phyloP scores from a whole-genome alignment of 2,888 invertebrate species.

The Plebejus argus region DNA sequence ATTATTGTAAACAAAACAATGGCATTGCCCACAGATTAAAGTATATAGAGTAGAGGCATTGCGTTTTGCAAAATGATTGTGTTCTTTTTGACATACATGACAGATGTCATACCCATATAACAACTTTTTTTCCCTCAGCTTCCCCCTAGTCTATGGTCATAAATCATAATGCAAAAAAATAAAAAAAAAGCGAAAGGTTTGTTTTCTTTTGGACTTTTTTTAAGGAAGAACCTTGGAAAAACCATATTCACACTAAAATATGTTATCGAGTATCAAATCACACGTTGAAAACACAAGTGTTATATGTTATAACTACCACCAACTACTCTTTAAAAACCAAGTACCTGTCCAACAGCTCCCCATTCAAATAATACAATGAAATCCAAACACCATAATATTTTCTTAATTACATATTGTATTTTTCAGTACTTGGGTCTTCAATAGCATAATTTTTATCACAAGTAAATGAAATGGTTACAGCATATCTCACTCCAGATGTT shows the following conservation, averaged over 20 bases:
- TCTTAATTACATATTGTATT: constrained; percentile 47
- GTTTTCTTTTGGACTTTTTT: no score
- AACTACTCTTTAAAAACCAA: background rate
- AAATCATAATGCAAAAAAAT: no score
- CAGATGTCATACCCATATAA: background rate
- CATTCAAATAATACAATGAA: no score
- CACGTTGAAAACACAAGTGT: no score
- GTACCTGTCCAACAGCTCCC: no score
- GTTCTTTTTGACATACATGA: background rate
- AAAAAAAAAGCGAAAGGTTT: no score
- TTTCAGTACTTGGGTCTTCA: constrained; percentile 70
- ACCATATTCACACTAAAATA: no score
- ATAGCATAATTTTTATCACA: constrained; percentile 87
- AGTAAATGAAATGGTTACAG: constrained; percentile 93
- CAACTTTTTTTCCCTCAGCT: background rate
- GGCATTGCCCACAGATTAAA: no score
- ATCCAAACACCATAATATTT: background rate
- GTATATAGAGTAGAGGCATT: no score
- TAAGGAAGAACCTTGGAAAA: no score
- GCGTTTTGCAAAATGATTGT: constrained; percentile 12
- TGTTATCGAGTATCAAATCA: no score
- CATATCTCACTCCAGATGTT: constrained; percentile 87
- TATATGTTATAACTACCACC: background rate
- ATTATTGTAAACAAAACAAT: constrained; percentile 22
- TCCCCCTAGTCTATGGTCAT: no score